Conservation (phyloP, 2,113 vertebrate species). For the Macrotis lagotis region DNA sequence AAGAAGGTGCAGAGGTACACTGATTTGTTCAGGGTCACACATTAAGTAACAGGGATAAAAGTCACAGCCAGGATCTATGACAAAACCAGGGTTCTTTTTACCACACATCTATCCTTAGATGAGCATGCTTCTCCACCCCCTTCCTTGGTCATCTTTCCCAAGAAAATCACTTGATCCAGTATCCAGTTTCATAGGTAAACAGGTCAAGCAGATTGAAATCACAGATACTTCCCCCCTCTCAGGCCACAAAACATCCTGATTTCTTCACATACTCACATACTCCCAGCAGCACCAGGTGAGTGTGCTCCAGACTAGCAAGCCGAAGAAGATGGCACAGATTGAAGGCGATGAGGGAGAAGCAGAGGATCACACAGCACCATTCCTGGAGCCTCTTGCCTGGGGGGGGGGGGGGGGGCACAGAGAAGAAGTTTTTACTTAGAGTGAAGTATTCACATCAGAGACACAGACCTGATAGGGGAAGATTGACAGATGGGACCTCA, state of each 20-base stretch:
- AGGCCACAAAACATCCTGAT: not conserved
- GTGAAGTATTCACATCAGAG: not conserved
- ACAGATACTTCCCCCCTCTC: not conserved
- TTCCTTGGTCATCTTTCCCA: not conserved
- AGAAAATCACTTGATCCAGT: not conserved
- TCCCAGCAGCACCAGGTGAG: constrained; percentile 87
- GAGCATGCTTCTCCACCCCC: not conserved
- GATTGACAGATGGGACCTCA: not conserved
- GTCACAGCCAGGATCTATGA: not conserved
- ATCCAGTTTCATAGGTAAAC: not conserved
- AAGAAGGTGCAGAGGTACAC: not conserved
- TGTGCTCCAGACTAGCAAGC: constrained; percentile 91
- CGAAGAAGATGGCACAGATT: constrained; percentile 93
- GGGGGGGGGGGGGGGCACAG: constrained; percentile 68
- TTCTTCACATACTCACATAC: constrained; percentile 86
- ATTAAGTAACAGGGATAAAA: not conserved
- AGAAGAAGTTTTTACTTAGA: too few relatives aligned
- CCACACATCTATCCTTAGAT: not conserved
- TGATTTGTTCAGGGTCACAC: not conserved
- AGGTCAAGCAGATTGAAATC: not conserved
- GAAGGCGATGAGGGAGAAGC: constrained; percentile 94
- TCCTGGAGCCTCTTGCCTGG: constrained; percentile 96
- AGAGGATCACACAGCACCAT: constrained; percentile 94
- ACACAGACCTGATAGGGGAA: not conserved
- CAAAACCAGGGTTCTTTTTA: not conserved